phyloP scores from a whole-genome alignment of 2,888 invertebrate species.

The Drosophila nr. perissopoda region DNA sequence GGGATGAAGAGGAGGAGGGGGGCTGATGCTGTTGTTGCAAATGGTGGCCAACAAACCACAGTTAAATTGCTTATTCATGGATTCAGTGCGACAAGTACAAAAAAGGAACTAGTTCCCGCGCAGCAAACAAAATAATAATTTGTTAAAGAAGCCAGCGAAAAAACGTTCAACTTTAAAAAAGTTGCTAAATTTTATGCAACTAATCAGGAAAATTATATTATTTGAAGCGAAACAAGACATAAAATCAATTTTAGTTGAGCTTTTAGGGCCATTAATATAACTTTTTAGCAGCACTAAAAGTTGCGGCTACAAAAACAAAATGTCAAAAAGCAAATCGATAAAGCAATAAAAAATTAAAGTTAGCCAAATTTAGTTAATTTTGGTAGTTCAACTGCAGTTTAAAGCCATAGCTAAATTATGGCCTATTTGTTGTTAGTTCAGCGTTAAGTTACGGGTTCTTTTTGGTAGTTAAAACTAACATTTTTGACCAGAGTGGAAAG shows the following conservation, averaged over 20 bases:
- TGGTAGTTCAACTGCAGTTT: background rate
- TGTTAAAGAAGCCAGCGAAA: background rate
- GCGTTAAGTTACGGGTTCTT: background rate
- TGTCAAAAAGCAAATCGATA: background rate
- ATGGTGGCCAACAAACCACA: constrained; percentile 19
- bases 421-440: background rate
- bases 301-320: background rate
- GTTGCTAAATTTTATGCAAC: background rate
- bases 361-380: background rate
- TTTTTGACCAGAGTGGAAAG: background rate
- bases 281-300: background rate
- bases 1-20: background rate
- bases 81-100: background rate
- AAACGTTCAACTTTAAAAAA: background rate
- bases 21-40: constrained; percentile 12
- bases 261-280: background rate
- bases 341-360: background rate
- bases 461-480: background rate
- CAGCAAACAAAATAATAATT: background rate
- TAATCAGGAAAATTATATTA: too few species aligned
- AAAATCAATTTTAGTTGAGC: background rate
- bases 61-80: constrained; percentile 59
- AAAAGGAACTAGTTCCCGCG: constrained; percentile 1
- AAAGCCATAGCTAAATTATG: background rate
- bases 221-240: too few species aligned